Evolutionary conservation across 2,888 invertebrate species (phyloP), one percentile per base, ranked within the genome.

Genomic region (Ceriagrion tenellum): DNA sequence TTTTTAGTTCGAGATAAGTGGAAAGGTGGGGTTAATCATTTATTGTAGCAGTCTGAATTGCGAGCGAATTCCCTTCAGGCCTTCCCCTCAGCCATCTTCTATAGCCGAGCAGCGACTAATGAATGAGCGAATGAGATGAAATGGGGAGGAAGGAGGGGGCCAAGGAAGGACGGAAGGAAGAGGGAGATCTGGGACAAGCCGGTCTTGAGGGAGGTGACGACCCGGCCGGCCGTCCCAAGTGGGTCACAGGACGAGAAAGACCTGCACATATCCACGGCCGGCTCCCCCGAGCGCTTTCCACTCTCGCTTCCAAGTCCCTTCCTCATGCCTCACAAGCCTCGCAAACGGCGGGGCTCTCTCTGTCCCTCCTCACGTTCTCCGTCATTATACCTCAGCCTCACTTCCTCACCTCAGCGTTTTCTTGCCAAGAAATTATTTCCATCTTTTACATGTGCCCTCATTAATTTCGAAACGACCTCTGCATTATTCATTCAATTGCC

Each of bases 171-270:
- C 0, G 23, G 40, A 40, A 47, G 30, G 35, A 59, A 30, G 56
- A 59, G 30, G 56, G 90, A 16, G 56, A 90, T 90, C 90, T 90
- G 90, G 59, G 56, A 59, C 90, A 90, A 59, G 35, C n/a, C n/a
- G n/a, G n/a, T 59, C 56, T n/a, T 69, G 30, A 13, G 63, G 63
- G 30, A 30, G 63, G 91, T 18, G 20, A n/a, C 35, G 40, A 88
- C 88, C 47, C 90, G 55, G 40, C 63, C 35, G 13, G 18, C 55
- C n/a, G 59, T 35, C 18, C 40, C 91, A 63, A 91, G 63, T 91
- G 91, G 47, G 63, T 63, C 63, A 91, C 81, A 4, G 63, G 59
- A 69, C 35, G 47, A 10, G 89, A 35, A 55, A 20, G 23, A 47
- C 69, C 69, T 6, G 35, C 47, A 12, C 88, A 0, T 30, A 30